phyloP scores from a whole-genome alignment of 2,888 invertebrate genomes.

The Coelinius sp. region DNA sequence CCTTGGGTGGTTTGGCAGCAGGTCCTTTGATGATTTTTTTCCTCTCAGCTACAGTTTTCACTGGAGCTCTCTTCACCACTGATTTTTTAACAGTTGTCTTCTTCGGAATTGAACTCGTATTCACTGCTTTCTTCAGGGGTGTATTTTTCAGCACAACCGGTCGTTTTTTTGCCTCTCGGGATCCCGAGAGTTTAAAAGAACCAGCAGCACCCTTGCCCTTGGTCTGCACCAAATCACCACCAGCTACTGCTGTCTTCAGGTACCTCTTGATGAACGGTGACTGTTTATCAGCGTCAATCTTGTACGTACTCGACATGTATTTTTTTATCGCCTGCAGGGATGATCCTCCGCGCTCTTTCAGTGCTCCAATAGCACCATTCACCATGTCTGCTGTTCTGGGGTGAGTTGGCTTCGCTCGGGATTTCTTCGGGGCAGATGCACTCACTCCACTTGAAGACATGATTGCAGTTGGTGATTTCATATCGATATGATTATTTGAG shows the following conservation, averaged over 20 bases:
- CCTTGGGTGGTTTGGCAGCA: constrained; percentile 46
- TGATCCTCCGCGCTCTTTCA: constrained; percentile 75
- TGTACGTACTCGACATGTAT: constrained; percentile 75
- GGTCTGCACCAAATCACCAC: constrained; percentile 72
- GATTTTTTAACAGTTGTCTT: constrained; percentile 32
- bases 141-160: too few relatives aligned
- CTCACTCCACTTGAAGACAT: constrained; percentile 36
- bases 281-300: constrained; percentile 74
- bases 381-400: constrained; percentile 75
- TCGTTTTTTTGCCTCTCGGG: constrained; percentile 38
- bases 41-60: constrained; percentile 28
- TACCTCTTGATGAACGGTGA: constrained; percentile 76
- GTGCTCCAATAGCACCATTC: constrained; percentile 72
- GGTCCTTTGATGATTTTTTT: constrained; percentile 38
- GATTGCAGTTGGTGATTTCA: constrained; percentile 17
- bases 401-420: constrained; percentile 60
- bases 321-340: constrained; percentile 76
- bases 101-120: not conserved
- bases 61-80: constrained; percentile 20
- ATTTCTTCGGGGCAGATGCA: constrained; percentile 33
- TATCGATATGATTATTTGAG: too few relatives aligned
- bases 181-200: constrained; percentile 70
- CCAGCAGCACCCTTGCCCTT: constrained; percentile 74
- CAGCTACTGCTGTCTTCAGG: constrained; percentile 73
- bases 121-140: constrained; percentile 45